Conservation (phyloP, 1,140 invertebrate genomes). For the Platyscapa corneri region DNA sequence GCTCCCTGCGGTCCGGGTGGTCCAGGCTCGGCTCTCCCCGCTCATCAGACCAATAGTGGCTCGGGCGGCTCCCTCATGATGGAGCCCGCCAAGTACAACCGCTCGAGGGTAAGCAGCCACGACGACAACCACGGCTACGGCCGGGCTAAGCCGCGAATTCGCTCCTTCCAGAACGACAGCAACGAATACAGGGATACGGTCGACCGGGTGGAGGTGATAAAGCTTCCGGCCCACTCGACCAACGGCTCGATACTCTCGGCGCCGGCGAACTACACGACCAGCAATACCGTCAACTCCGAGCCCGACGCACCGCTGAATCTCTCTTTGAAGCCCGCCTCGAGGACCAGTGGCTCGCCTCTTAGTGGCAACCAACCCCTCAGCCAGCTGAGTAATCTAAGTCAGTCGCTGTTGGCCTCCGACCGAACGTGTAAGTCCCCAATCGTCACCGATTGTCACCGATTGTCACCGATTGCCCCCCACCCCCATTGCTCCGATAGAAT, state of each 20-base stretch:
- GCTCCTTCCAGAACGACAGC: conserved; percentile 41
- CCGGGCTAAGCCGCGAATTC: background rate
- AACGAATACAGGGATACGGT: conserved; percentile 52
- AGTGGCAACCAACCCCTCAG: conserved; percentile 74
- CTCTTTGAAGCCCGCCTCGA: conserved; percentile 82
- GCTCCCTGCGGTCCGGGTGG: conserved; percentile 67
- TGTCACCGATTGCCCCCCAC: too few species aligned
- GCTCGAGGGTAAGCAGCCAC: conserved; percentile 60
- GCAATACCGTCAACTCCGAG: conserved; percentile 75
- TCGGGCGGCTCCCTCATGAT: conserved; percentile 56
- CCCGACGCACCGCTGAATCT: conserved; percentile 87
- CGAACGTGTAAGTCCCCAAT: conserved; percentile 73
- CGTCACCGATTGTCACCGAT: too few species aligned
- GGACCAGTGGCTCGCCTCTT: conserved; percentile 68
- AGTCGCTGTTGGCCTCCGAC: conserved; percentile 72
- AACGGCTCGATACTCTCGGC: conserved; percentile 74
- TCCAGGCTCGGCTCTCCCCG: conserved; percentile 61
- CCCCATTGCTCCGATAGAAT: too few species aligned
- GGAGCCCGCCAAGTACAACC: conserved; percentile 70
- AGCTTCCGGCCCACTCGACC: conserved; percentile 78
- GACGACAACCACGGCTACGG: background rate
- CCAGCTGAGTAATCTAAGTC: conserved; percentile 76
- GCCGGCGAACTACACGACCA: conserved; percentile 68
- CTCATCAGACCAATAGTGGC: conserved; percentile 68
- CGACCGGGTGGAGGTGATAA: conserved; percentile 86